These are phyloP conservation scores for Echiichthys vipera DNA, from an alignment of 2,797 vertebrate genomes.

Conservation along the genomic window DNA sequence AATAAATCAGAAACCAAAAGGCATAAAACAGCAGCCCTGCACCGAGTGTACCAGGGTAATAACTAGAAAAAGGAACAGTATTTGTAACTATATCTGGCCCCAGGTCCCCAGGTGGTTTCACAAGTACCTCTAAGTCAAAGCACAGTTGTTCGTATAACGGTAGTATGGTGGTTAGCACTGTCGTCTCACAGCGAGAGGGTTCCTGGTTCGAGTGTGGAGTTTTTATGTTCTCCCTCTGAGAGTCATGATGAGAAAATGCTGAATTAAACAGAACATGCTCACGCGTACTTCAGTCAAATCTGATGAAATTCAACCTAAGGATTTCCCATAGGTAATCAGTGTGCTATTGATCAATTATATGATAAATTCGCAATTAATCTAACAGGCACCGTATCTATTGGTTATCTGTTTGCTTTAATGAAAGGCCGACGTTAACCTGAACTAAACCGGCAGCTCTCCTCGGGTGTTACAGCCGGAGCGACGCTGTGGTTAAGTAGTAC, in stretches of 20 bases:
- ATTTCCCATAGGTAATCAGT: conserved; percentile 14
- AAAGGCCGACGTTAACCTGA: not conserved
- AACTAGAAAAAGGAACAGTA: too few relatives aligned
- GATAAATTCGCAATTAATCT: conserved; percentile 33
- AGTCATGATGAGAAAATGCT: not conserved
- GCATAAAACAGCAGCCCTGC: too few relatives aligned
- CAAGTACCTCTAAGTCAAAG: too few relatives aligned
- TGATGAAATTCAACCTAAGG: conserved; percentile 6
- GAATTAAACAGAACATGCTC: not conserved
- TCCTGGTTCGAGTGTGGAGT: too few relatives aligned
- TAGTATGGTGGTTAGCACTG: too few relatives aligned
- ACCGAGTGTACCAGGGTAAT: too few relatives aligned
- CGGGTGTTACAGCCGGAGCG: not conserved
- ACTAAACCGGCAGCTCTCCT: conserved; percentile 2
- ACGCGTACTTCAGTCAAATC: not conserved
- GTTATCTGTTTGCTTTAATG: conserved; percentile 13
- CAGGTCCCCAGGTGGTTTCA: too few relatives aligned
- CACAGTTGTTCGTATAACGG: too few relatives aligned
- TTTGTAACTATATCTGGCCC: too few relatives aligned
- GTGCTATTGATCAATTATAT: conserved; percentile 36
- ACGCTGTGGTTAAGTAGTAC: not conserved
- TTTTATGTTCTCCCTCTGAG: not conserved
- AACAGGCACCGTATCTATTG: not conserved
- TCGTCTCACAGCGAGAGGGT: too few relatives aligned
- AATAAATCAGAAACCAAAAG: too few relatives aligned